These are phyloP conservation scores for Lucinisca nassula DNA, from an alignment of 2,888 invertebrate species.

Conservation along the genomic window DNA sequence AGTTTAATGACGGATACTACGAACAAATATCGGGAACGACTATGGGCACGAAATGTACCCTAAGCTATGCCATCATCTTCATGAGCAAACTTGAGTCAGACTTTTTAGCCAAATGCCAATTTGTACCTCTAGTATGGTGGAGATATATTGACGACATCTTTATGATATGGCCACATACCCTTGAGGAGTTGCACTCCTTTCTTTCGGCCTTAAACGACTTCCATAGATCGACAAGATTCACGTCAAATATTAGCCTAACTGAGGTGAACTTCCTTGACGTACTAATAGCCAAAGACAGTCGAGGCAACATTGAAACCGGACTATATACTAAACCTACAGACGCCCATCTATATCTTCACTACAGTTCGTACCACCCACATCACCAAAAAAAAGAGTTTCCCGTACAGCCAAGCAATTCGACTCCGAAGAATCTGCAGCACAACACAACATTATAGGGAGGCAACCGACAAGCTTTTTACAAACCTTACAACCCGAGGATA, in stretches of 20 bases:
- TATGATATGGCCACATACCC: background rate
- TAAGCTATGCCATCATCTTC: background rate
- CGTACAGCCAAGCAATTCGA: background rate
- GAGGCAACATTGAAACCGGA: background rate
- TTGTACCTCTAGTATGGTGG: background rate
- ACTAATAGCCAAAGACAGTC: background rate
- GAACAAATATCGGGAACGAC: constrained; percentile 36
- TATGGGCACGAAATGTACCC: constrained; percentile 34
- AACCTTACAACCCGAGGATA: background rate
- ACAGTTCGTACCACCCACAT: constrained; percentile 14
- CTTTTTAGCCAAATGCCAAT: background rate
- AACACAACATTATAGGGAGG: background rate
- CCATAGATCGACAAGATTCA: background rate
- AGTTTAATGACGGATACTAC: constrained; percentile 7
- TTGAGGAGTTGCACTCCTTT: background rate
- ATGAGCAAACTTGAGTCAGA: constrained; percentile 4
- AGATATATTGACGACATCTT: background rate
- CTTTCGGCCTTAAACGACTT: background rate
- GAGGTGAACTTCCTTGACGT: background rate
- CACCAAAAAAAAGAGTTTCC: constrained; percentile 7
- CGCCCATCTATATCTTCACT: constrained; percentile 15
- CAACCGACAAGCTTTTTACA: background rate
- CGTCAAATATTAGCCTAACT: background rate
- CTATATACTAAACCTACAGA: constrained; percentile 34
- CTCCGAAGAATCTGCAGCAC: background rate